phyloP scores from a whole-genome alignment of 2,888 invertebrate genomes.

The Mesoligia furuncula region DNA sequence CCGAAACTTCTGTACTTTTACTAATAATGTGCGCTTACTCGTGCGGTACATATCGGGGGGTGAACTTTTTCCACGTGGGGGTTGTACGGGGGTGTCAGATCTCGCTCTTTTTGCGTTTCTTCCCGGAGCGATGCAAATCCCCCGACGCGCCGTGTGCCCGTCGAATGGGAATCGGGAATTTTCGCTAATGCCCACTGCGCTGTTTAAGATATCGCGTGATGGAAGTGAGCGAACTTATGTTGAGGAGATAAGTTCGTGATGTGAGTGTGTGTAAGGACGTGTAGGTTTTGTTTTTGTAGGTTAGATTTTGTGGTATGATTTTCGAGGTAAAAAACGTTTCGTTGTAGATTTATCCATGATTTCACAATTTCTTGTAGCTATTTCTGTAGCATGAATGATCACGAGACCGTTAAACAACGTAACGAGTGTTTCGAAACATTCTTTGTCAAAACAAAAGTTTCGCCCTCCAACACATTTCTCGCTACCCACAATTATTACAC shows the following conservation, averaged over 20 bases:
- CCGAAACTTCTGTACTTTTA: slow-evolving; percentile 53
- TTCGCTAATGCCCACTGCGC: slow-evolving; percentile 75
- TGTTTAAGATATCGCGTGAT: slow-evolving; percentile 58
- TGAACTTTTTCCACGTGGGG: slow-evolving; percentile 60
- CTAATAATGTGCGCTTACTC: slow-evolving; percentile 63
- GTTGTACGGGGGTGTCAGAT: slow-evolving; percentile 56
- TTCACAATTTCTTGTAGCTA: background rate
- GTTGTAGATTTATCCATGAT: background rate
- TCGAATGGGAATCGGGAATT: slow-evolving; percentile 82
- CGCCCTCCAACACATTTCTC: slow-evolving; percentile 31
- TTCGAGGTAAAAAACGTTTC: background rate
- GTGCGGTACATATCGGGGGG: slow-evolving; percentile 63
- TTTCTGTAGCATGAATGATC: slow-evolving; percentile 1
- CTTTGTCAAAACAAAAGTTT: slow-evolving; percentile 22
- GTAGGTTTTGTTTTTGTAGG: no score
- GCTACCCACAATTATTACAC: slow-evolving; percentile 49
- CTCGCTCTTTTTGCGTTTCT: slow-evolving; percentile 86
- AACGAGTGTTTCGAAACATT: slow-evolving; percentile 14
- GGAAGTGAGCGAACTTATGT: slow-evolving; percentile 51
- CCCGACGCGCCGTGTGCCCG: slow-evolving; percentile 72
- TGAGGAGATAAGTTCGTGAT: slow-evolving; percentile 28
- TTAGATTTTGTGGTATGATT: background rate
- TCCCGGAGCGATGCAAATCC: slow-evolving; percentile 86
- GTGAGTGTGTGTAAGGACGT: background rate
- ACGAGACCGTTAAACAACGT: slow-evolving; percentile 5